A percentile compares a stretch with the other conserved stretches of the same genome.
Conservation (phyloP, 2,113 vertebrate genomes). For the Penelope pileata region DNA sequence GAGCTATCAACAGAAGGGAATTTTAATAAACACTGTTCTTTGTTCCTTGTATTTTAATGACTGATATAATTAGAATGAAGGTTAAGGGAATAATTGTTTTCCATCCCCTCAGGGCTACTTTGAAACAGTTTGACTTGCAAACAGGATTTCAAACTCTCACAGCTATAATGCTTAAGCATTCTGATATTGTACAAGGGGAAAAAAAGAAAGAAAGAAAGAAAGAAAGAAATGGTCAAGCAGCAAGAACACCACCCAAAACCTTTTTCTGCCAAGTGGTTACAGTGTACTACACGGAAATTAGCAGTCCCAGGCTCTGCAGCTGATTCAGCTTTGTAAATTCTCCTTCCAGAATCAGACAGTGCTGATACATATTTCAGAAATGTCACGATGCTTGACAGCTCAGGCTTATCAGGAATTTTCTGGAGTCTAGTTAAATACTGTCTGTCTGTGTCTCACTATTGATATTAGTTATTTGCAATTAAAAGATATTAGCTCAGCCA, state of each 20-base stretch:
- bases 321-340: neutral
- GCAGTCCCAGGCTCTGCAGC: neutral
- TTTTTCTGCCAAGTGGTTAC: neutral
- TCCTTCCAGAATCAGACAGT: neutral
- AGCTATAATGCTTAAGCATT: neutral
- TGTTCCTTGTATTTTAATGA: conserved; percentile 58
- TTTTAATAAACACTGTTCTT: conserved; percentile 50
- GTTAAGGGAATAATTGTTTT: conserved; percentile 67
- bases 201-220: neutral
- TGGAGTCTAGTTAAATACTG: neutral
- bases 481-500: neutral
- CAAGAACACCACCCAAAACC: neutral
- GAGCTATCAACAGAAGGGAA: conserved; percentile 26
- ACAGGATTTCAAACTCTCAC: conserved; percentile 8
- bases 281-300: neutral
- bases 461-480: neutral
- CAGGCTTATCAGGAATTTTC: neutral
- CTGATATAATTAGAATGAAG: conserved; percentile 59
- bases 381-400: neutral
- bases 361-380: neutral
- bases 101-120: conserved; percentile 49
- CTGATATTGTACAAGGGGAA: neutral
- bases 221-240: neutral
- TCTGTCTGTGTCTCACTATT: neutral
- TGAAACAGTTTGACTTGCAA: conserved; percentile 52